Evolutionary conservation across 2,797 vertebrate genomes (phyloP), one percentile per base, ranked within the genome.

Genomic region (Pseudomugil gertrudae): DNA sequence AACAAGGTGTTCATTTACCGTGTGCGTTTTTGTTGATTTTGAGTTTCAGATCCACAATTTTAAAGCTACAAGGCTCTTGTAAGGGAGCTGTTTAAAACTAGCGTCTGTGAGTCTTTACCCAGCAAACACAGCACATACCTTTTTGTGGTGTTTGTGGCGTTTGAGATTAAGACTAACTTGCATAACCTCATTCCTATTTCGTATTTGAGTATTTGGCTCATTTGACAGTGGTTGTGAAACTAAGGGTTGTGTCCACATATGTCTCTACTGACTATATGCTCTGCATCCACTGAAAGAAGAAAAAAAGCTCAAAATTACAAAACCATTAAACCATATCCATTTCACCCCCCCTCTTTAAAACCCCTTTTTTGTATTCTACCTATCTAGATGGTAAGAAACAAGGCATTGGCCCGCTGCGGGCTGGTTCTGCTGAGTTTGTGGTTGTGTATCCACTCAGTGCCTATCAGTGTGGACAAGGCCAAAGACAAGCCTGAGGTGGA

Each of bases 391-490:
- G 87, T 79, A 92, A 87, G 83, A 80, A 54, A 60, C 32, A 83
- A 74, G 72, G 68, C 83, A 29, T 0, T 84, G 55, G 80, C 88
- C 79, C 69, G 4, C 0, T 69, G 78, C 27, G 84, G 75, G 33
- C 71, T 90, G 74, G 57, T 90, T 57, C 76, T 89, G 63, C 76
- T 92, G 33, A 87, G 86, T 86, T 57, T 95, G 54, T 91, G 95
- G 71, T 66, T 93, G 74, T 89, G 81, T 75, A 81, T 94, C 69
- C 87, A 95, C 81, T 94, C 95, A 29, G 94, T 98, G 61, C 96
- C 97, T 35, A 96, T 98, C 79, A 93, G 90, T 45, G 91, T 96
- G 85, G 96, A 97, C 83, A 95, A 95, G 82, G 95, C 93, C 62
- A 94, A 95, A 89, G 92, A 94, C 21, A 88, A 92, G 70, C 84